These are phyloP conservation scores for Ochropacha duplaris DNA, from an alignment of 2,888 invertebrate species.

Conservation along the genomic window DNA sequence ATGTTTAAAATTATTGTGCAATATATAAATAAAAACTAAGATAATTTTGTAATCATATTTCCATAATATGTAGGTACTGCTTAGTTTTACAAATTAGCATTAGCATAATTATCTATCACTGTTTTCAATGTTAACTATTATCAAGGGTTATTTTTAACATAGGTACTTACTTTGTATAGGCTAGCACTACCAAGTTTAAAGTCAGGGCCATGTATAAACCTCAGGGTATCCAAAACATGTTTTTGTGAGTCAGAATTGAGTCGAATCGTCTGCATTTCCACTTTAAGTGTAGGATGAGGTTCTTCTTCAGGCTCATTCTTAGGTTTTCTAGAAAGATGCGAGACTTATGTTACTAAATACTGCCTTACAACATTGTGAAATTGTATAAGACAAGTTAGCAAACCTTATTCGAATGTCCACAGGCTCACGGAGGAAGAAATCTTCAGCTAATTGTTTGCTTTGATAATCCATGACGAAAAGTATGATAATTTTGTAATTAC, in stretches of 20 bases:
- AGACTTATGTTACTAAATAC: slow-evolving; percentile 11
- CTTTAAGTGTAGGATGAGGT: slow-evolving; percentile 83
- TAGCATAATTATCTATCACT: no score
- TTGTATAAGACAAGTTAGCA: slow-evolving; percentile 9
- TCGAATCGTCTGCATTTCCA: slow-evolving; percentile 89
- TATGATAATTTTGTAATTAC: neutral
- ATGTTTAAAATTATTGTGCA: slow-evolving; percentile 1
- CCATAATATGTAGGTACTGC: neutral
- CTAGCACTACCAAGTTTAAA: slow-evolving; percentile 81
- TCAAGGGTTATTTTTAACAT: no score
- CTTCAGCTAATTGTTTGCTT: slow-evolving; percentile 83
- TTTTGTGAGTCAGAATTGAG: slow-evolving; percentile 87
- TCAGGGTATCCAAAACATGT: slow-evolving; percentile 88
- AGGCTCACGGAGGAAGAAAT: slow-evolving; percentile 85
- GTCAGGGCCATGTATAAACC: slow-evolving; percentile 88
- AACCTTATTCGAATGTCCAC: slow-evolving; percentile 85
- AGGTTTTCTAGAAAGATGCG: slow-evolving; percentile 51
- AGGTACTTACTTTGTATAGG: slow-evolving; percentile 81
- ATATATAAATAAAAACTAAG: neutral
- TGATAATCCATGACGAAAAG: slow-evolving; percentile 78
- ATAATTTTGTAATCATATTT: neutral
- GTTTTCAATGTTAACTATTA: no score
- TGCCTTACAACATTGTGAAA: slow-evolving; percentile 27
- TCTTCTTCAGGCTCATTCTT: slow-evolving; percentile 75
- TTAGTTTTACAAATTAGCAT: no score